phyloP scores from a whole-genome alignment of 2,797 vertebrate genomes.

The Dryobates pubescens region DNA sequence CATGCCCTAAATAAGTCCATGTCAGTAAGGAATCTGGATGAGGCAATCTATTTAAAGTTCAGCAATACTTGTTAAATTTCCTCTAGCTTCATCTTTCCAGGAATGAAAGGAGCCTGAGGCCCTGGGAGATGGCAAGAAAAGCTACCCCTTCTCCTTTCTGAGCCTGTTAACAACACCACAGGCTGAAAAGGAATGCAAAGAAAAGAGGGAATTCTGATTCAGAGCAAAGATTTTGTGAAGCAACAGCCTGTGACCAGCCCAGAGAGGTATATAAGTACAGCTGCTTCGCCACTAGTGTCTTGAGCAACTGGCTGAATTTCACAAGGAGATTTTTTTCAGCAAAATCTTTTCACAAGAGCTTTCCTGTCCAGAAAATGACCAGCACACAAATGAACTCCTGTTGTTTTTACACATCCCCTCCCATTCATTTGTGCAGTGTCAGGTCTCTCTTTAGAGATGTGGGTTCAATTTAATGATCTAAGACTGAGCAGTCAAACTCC shows the following conservation, averaged over 20 bases:
- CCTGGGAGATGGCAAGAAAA: not conserved
- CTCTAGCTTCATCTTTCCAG: not conserved
- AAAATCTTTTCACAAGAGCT: not conserved
- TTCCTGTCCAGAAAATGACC: not conserved
- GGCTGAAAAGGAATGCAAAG: not conserved
- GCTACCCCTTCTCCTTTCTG: not conserved
- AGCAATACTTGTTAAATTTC: not conserved
- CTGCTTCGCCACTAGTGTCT: not conserved
- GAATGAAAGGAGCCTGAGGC: not conserved
- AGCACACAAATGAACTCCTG: not conserved
- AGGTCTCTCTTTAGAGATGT: not conserved
- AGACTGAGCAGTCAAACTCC: not conserved
- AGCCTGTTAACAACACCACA: not conserved
- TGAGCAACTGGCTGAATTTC: not conserved
- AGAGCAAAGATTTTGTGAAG: not conserved
- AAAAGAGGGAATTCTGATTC: not conserved
- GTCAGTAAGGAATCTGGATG: not conserved
- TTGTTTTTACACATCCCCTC: not conserved
- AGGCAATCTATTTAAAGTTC: not conserved
- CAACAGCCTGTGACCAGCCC: not conserved
- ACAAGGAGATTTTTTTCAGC: not conserved
- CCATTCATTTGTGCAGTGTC: not conserved
- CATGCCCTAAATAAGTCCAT: not conserved
- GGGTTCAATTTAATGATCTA: not conserved
- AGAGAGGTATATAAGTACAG: fast-evolving